phyloP scores from a whole-genome alignment of 2,113 vertebrate species.

The Aptenodytes patagonicus region DNA sequence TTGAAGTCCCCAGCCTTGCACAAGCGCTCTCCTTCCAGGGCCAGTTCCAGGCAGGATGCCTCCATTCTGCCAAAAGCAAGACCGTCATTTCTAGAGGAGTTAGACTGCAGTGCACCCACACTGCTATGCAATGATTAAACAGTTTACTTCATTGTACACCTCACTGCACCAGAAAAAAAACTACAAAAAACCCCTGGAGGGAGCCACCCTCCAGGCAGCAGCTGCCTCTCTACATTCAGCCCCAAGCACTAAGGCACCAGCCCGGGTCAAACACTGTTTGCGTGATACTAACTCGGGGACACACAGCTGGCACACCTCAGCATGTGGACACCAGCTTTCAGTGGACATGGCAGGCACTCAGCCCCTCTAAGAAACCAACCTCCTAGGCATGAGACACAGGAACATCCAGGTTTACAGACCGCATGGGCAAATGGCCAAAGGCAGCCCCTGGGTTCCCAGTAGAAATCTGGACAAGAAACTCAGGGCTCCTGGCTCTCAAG shows the following conservation, averaged over 20 bases:
- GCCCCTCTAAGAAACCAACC: not conserved
- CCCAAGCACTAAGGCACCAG: not conserved
- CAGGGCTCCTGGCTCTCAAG: not conserved
- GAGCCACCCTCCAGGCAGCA: not conserved
- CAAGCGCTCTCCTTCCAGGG: conserved; percentile 91
- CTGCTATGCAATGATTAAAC: not conserved
- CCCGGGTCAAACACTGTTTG: not conserved
- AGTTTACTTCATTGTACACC: not conserved
- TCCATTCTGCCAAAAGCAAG: conserved; percentile 84
- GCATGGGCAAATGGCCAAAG: not conserved
- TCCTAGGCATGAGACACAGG: not conserved
- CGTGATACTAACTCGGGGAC: accelerated
- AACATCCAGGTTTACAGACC: not conserved
- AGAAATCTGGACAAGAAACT: not conserved
- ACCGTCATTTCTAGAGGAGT: not conserved
- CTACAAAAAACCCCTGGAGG: not conserved
- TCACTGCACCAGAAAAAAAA: not conserved
- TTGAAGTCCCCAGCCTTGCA: conserved; percentile 96
- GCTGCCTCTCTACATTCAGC: not conserved
- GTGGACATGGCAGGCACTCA: not conserved
- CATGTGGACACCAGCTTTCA: accelerated
- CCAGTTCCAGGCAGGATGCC: conserved; percentile 93
- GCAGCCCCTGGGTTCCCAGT: not conserved
- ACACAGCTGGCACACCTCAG: not conserved
- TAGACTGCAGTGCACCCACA: not conserved